Evolutionary conservation across 2,113 vertebrate genomes (phyloP), one percentile per base, ranked within the genome.

Genomic region (mouse (Mus musculus)): DNA sequence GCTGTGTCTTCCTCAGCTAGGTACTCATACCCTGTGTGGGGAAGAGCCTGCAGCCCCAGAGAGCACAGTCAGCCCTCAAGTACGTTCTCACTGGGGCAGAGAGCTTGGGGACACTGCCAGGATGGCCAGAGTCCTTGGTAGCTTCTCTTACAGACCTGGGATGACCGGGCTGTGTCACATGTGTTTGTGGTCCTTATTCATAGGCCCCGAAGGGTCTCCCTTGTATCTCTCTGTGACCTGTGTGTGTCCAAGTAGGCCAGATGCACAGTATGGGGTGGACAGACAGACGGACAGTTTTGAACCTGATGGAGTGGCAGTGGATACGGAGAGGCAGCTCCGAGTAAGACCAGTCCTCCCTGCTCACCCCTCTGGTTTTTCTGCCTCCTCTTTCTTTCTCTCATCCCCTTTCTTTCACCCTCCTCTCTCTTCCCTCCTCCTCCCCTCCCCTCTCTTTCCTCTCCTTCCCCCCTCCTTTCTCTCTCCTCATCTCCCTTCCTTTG

Each of bases 321-420:
- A 46, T 3, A 11, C 75, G 36, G 26, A 56, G 14, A n/a, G 56
- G 26, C 46, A 39, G 49, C 16, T 39, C 56, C 20, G 17, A 75
- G 30, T 10, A 0, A n/a, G 9, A 30, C 46, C 20, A 3, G 19
- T 26, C 26, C 91, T 73, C 4, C 65, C 49, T 1, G 0, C 1
- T 3, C 81, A 5, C 59, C 26, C 81, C 54, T 59, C 6, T 30
- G 16, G 30, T 65, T 63, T 22, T 36, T 61, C n/a, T 42, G 2
- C 36, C 12, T 9, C 9, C 36, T 49, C 3, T 24, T n/a, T 16
- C 8, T 5, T 36, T 1, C 16, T 26, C n/a, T 5, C 13, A 88
- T 52, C 5, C 13, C 36, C 22, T 24, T 22, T 7, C 19, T 36
- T 7, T 8, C 33, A 3, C 30, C 13, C 36, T 14, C 36, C 54